These are phyloP conservation scores for Spicauda simplicius DNA, from an alignment of 2,888 invertebrate species.

Conservation along the genomic window DNA sequence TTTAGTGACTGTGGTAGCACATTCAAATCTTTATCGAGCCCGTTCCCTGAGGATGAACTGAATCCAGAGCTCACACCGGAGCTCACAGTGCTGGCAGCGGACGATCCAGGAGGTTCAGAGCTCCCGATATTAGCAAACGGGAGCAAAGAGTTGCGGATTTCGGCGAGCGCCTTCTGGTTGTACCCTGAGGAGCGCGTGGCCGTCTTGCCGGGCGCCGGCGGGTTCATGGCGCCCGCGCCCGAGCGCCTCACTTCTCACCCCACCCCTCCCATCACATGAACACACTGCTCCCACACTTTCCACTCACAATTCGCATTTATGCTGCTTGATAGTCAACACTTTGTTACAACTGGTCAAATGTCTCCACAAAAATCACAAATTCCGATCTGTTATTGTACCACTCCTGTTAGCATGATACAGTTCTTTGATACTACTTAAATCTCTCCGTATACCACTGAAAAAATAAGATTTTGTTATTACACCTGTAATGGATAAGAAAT, in stretches of 20 bases:
- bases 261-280: conserved; percentile 80
- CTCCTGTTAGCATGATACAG: conserved; percentile 39
- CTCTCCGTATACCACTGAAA: conserved; percentile 39
- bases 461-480: not conserved
- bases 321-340: conserved; percentile 32
- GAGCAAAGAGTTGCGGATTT: conserved; percentile 92
- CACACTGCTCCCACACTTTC: conserved; percentile 64
- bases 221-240: conserved; percentile 86
- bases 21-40: conserved; percentile 87
- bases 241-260: conserved; percentile 83
- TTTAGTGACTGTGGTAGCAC: conserved; percentile 86
- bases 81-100: conserved; percentile 90
- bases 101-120: conserved; percentile 87
- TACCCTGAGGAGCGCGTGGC: conserved; percentile 91
- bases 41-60: conserved; percentile 85
- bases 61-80: conserved; percentile 85
- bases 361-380: conserved; percentile 26
- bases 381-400: conserved; percentile 36
- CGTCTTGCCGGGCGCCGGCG: conserved; percentile 86
- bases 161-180: conserved; percentile 94
- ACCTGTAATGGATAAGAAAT: not conserved
- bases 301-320: conserved; percentile 57
- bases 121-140: conserved; percentile 90
- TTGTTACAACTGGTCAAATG: conserved; percentile 33
- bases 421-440: not conserved